Base-by-base conservation (phyloP, 1,140 invertebrate species). In the Reticulitermes speratus region DNA sequence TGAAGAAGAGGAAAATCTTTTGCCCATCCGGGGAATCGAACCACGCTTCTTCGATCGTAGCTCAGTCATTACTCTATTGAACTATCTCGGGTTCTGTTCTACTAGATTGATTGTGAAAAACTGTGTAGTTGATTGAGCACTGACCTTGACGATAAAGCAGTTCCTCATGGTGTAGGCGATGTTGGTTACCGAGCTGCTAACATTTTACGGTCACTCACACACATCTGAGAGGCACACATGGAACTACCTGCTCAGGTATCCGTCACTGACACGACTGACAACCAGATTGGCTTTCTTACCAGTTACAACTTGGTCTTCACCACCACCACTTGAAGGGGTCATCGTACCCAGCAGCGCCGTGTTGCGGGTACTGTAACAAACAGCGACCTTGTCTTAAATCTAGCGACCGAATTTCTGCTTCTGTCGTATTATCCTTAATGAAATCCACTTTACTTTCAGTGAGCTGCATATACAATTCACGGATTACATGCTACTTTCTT, bases 311-410 rank as follows among this genome's bases (percentile, higher is more conserved):
- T 55, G 19, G 52, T 21, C 52, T 55, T 55, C 52, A 55, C 52
- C 19, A 55, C 65, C 25, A 65, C 48, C 48, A 48, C 52, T 16
- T 55, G 52, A 75, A 75, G 65, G 14, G 65, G 65, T 75, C 65
- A 75, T 75, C 65, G 65, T 14, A 75, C 65, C 52, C n/a, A 25
- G 65, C 65, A 75, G 65, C 65, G 65, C 65, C 65, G 14, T 75
- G 65, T 25, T n/a, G 65, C 65, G 65, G 65, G n/a, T 30, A n/a
- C 65, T 75, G 65, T 30, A 75, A 75, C n/a, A 75, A 75, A 75
- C n/a, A 75, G 25, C n/a, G 65, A 75, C 65, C 65, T 75, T 75
- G 65, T 16, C 65, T 75, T 48, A 30, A 75, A 75, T 75, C 65
- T 30, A 30, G 25, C 65, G 65, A 75, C 65, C 65, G 65, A 75